Evolutionary conservation across 2,888 invertebrate species (phyloP), one percentile per base, ranked within the genome.

Genomic region (Lissonota sp.): DNA sequence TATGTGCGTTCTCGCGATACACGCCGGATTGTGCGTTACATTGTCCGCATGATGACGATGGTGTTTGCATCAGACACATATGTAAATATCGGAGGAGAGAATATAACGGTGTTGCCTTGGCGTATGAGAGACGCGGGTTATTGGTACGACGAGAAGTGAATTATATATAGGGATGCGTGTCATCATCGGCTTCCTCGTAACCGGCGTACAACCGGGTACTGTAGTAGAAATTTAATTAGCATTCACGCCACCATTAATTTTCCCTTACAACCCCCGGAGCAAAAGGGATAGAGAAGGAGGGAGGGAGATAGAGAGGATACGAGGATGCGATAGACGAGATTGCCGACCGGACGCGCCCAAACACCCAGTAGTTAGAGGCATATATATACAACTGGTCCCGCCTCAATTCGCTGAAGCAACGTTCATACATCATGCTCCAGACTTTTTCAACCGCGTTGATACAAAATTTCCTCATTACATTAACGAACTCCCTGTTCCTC

Each of bases 201-300:
- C 46, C 26, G 67, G 67, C 71, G 39, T 46, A 62, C 72, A 26
- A 55, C 53, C 51, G 37, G 26, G 26, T 49, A 53, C 46, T 51
- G 42, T 63, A 46, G 77, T 46, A 73, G 74, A 81, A 78, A 81
- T 81, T 81, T 78, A 77, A 78, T 81, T 81, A 81, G 78, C 81
- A 74, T 78, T 78, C 70, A 74, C 73, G 77, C 69, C 70, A 70
- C 70, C 77, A 74, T 81, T 81, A 81, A 81, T 81, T 81, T 78
- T 70, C 77, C 80, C 73, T 81, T 69, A 72, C 70, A 72, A 37
- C 40, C 55, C 51, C n/a, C 46, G 42, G 26, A 26, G 26, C 26
- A 26, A 26, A 1, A 26, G 26, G 26, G 26, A 26, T 26, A 26
- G 26, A 26, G 26, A 26, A 39, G 16, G 72, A 72, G 40, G 58